These are phyloP conservation scores for Caenorhabditis imperialis DNA, from an alignment of 2,888 invertebrate genomes.

Conservation along the genomic window DNA sequence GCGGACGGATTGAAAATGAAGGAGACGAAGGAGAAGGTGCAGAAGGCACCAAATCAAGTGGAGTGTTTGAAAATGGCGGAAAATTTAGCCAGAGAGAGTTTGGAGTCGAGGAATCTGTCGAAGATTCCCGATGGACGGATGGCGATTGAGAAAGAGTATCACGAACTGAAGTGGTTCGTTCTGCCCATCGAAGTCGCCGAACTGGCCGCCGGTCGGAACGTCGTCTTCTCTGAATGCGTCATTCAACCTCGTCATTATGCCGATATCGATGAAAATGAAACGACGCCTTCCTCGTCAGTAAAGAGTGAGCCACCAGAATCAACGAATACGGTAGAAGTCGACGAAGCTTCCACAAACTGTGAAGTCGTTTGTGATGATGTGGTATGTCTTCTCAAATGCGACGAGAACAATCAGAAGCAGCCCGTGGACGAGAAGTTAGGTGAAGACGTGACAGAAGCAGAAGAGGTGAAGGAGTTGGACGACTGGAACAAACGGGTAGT, in stretches of 20 bases:
- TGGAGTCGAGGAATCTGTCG: slow-evolving; percentile 9
- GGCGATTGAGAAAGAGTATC: slow-evolving; percentile 84
- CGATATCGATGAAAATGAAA: neutral
- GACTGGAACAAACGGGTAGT: slow-evolving; percentile 67
- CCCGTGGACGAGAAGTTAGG: slow-evolving; percentile 1
- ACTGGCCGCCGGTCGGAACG: neutral
- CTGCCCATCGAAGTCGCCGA: slow-evolving; percentile 85
- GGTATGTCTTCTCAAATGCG: slow-evolving; percentile 27
- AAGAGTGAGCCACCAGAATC: neutral
- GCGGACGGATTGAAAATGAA: slow-evolving; percentile 25
- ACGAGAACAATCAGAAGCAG: slow-evolving; percentile 6
- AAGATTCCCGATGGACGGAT: slow-evolving; percentile 85
- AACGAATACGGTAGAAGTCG: neutral
- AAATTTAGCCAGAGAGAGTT: slow-evolving; percentile 14
- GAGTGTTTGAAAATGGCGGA: slow-evolving; percentile 18
- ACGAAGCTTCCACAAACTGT: slow-evolving; percentile 1
- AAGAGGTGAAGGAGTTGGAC: slow-evolving; percentile 50
- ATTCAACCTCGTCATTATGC: slow-evolving; percentile 23
- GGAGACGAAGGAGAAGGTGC: neutral
- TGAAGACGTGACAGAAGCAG: slow-evolving; percentile 14
- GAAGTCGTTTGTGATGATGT: slow-evolving; percentile 27
- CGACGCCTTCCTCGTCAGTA: no score
- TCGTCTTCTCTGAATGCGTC: neutral
- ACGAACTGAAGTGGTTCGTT: slow-evolving; percentile 89
- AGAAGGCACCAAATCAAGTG: neutral